Evolutionary conservation across 1,140 invertebrate species (phyloP), one percentile per base, ranked within the genome.

Genomic region (Diabrotica undecimpunctata): DNA sequence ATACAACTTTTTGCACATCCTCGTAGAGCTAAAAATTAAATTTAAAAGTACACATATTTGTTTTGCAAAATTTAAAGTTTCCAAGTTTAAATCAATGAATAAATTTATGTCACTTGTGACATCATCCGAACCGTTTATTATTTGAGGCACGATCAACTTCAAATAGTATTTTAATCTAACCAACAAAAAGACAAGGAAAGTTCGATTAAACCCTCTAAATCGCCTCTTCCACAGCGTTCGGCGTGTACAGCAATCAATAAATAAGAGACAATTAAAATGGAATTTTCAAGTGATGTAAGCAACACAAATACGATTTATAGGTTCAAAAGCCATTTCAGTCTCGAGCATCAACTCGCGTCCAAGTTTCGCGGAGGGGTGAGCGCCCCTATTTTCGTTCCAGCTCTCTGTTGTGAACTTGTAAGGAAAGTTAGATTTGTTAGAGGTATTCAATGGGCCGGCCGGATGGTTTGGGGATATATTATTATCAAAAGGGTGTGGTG

Each of bases 241-340:
- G 25, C 25, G 25, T 25, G 25, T 25, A 25, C 25, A 25, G 25
- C 41, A 46, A 46, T n/a, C 8, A 46, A 10, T 46, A 46, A 10
- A 46, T 46, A 46, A 46, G 41, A 46, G n/a, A 46, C 41, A 46
- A 46, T 46, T 46, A 46, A 46, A 46, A 10, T 46, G 41, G 41
- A 46, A 46, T 46, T 46, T 46, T 46, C 41, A 46, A 46, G 41
- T 46, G 41, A 46, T 46, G 41, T 46, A 46, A 46, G 41, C 41
- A 46, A n/a, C 41, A 46, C 41, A 46, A 46, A 46, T 46, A 46
- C 41, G 41, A 46, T 46, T 46, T 46, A 46, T 46, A 46, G 41
- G 41, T 46, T 46, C 41, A 46, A 46, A 46, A 46, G 41, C 41
- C 41, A 46, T 46, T 46, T 46, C 41, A 46, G 41, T 46, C 41